A percentile compares a stretch with the other conserved stretches of the same genome.
Evolutionary conservation across 2,797 vertebrate genomes (phyloP).

Genomic region (Sciurus carolinensis): DNA sequence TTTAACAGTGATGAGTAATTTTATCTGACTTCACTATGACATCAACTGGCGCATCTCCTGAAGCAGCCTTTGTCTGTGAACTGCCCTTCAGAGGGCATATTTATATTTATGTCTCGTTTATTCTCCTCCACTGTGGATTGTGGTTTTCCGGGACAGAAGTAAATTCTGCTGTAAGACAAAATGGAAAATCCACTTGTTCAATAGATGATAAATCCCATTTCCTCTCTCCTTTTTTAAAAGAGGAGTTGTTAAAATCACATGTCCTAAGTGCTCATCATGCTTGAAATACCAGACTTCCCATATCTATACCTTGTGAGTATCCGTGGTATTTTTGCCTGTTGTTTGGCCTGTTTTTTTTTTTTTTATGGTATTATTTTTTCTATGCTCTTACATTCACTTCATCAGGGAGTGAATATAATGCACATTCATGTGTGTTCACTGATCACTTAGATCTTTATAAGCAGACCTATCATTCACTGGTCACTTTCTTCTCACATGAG

Average conservation of each 20-base stretch:
- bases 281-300: neutral
- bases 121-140: conserved; percentile 84
- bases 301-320: accelerated
- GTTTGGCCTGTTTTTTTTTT: neutral
- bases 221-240: conserved; percentile 74
- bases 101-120: conserved; percentile 76
- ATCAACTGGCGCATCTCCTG: conserved; percentile 75
- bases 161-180: conserved; percentile 80
- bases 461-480: accelerated
- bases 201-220: conserved; percentile 84
- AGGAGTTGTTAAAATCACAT: conserved; percentile 75
- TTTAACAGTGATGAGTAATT: conserved; percentile 84
- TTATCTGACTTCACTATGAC: conserved; percentile 69
- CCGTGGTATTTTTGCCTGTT: accelerated
- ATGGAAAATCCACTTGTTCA: conserved; percentile 85
- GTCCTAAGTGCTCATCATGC: conserved; percentile 8
- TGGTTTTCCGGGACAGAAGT: conserved; percentile 85
- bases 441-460: neutral
- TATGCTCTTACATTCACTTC: neutral
- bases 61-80: conserved; percentile 72
- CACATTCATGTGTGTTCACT: neutral
- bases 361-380: neutral
- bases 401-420: neutral
- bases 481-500: too few species aligned
- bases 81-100: conserved; percentile 50